Evolutionary conservation across 2,888 invertebrate species (phyloP).

Genomic region (Taphrorychus bicolor): DNA sequence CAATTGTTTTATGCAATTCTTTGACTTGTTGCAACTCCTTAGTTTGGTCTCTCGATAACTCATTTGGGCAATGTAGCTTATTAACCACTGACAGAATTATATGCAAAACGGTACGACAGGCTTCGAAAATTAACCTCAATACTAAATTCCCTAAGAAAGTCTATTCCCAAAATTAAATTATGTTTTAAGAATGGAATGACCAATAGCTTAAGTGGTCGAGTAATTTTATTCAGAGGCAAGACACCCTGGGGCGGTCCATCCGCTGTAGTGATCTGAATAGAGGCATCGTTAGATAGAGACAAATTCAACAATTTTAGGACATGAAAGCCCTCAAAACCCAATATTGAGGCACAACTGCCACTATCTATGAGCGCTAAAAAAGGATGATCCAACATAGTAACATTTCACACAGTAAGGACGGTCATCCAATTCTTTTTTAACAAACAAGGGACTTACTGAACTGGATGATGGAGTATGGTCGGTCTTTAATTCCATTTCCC

Average conservation of each 20-base stretch:
- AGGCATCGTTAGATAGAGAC: not conserved
- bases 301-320: conserved; percentile 3
- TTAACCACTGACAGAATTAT: not conserved
- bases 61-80: not conserved
- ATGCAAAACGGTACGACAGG: too few species aligned
- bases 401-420: conserved; percentile 12
- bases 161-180: conserved; percentile 15
- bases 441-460: conserved; percentile 10
- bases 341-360: too few species aligned
- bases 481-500: not conserved
- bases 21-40: not conserved
- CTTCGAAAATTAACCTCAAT: conserved; percentile 4
- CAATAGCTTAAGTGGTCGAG: conserved; percentile 8
- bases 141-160: conserved; percentile 7
- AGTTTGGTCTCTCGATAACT: not conserved
- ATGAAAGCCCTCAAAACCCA: too few species aligned
- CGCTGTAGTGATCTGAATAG: conserved; percentile 7
- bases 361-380: conserved; percentile 15
- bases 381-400: not conserved
- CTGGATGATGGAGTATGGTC: not conserved
- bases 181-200: conserved; percentile 9
- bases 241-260: conserved; percentile 8
- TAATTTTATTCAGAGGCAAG: conserved; percentile 7
- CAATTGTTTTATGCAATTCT: conserved; percentile 9
- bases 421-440: conserved; percentile 6